Conservation (phyloP, 2,113 vertebrate genomes). For the Bufo bufo region DNA sequence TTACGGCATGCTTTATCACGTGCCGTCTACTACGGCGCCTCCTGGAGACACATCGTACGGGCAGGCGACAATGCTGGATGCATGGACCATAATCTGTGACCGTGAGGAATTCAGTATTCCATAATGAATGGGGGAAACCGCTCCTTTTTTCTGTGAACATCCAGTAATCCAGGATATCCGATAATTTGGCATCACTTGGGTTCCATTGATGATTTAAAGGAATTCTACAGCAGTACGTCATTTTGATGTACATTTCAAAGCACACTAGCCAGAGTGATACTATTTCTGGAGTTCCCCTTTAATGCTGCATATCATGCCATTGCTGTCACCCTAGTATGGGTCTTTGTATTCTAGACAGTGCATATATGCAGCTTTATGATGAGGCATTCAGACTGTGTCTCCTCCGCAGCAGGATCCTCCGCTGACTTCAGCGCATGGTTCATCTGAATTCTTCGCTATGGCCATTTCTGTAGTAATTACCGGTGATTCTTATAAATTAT, state of each 20-base stretch:
- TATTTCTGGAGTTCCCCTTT: not conserved
- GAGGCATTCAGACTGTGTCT: not conserved
- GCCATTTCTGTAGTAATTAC: not conserved
- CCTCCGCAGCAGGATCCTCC: not conserved
- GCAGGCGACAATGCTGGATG: no score
- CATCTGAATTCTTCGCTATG: not conserved
- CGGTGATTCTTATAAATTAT: not conserved
- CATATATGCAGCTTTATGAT: not conserved
- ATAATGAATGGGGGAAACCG: no score
- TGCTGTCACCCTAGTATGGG: not conserved
- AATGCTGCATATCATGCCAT: not conserved
- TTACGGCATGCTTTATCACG: no score
- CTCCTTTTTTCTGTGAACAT: no score
- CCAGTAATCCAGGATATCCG: no score
- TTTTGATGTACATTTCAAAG: not conserved
- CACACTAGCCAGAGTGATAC: not conserved
- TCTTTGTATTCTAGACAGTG: conserved; percentile 1
- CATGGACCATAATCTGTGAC: no score
- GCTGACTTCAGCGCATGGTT: not conserved
- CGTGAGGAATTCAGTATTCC: no score
- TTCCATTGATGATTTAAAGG: no score
- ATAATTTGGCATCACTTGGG: no score
- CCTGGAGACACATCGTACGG: no score
- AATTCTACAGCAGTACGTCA: no score
- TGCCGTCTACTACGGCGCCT: no score